Evolutionary conservation across 2,888 invertebrate species (phyloP).

Genomic region (Phymatocera aterrima): DNA sequence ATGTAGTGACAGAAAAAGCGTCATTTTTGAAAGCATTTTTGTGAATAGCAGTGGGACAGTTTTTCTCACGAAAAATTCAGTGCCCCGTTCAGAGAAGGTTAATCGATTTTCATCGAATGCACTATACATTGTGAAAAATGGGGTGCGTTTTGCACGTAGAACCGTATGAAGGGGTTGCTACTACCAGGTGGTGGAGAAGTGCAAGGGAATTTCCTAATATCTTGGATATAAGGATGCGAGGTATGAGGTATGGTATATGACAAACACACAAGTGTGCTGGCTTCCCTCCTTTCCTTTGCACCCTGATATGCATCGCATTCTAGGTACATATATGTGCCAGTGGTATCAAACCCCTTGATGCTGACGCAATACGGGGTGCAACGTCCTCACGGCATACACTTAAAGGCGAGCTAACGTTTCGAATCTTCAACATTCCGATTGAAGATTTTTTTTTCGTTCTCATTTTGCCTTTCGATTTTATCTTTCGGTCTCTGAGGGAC

Average conservation of each 20-base stretch:
- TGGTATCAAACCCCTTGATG: slow-evolving; percentile 71
- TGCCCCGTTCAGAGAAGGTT: too few relatives aligned
- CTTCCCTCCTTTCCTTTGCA: not conserved
- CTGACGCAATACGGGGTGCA: slow-evolving; percentile 61
- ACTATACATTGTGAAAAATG: too few relatives aligned
- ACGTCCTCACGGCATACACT: slow-evolving; percentile 69
- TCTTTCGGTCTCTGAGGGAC: too few relatives aligned
- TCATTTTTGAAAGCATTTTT: too few relatives aligned
- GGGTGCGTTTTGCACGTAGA: slow-evolving; percentile 17
- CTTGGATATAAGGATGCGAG: not conserved
- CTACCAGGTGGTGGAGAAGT: slow-evolving; percentile 19
- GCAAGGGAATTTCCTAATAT: not conserved
- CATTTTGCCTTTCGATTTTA: too few relatives aligned
- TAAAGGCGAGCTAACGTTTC: slow-evolving; percentile 66
- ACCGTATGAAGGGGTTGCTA: not conserved
- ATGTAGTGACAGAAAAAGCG: too few relatives aligned
- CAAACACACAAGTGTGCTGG: not conserved
- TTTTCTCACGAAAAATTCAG: too few relatives aligned
- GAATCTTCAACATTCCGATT: not conserved
- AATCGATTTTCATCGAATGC: too few relatives aligned
- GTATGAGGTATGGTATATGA: not conserved
- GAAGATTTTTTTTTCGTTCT: not conserved
- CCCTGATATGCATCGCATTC: slow-evolving; percentile 1
- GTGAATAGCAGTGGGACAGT: too few relatives aligned
- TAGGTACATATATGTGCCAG: slow-evolving; percentile 70